A percentile compares a stretch with the other conserved stretches of the same genome.
These are phyloP conservation scores for Martes flavigula DNA, from an alignment of 2,797 vertebrate species.

Conservation along the genomic window DNA sequence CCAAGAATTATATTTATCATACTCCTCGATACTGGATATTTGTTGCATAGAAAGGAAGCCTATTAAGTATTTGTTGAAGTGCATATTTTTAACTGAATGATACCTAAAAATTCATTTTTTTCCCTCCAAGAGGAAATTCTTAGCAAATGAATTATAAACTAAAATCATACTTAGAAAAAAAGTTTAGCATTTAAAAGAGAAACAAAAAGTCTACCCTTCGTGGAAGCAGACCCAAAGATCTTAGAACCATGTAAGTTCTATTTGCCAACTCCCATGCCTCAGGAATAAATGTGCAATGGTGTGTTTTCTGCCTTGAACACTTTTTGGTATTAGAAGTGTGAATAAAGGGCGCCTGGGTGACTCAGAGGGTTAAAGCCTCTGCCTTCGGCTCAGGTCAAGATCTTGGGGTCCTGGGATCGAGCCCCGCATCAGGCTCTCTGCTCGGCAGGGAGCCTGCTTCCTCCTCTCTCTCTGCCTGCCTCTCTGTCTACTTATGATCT, in stretches of 20 bases:
- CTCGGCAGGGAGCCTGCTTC: too few relatives aligned
- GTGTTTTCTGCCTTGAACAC: background rate
- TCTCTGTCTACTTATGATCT: too few relatives aligned
- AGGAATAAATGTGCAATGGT: background rate
- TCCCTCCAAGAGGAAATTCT: background rate
- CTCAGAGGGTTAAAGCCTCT: too few relatives aligned
- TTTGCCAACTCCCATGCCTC: background rate
- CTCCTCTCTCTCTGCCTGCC: too few relatives aligned
- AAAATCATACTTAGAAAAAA: conserved; percentile 34
- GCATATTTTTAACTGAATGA: background rate
- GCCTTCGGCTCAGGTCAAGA: too few relatives aligned
- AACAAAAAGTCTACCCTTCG: background rate
- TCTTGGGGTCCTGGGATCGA: too few relatives aligned
- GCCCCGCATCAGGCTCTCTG: too few relatives aligned
- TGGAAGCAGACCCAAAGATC: background rate
- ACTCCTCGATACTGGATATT: background rate
- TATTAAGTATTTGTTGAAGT: conserved; percentile 10
- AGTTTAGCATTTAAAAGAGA: conserved; percentile 28
- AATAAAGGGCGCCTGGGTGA: background rate
- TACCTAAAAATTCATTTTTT: background rate
- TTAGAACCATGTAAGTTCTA: background rate
- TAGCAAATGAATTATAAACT: conserved; percentile 10
- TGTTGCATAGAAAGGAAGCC: background rate
- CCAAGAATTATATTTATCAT: background rate
- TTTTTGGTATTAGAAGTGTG: background rate